A percentile compares a stretch with the other conserved stretches of the same genome.
phyloP scores from a whole-genome alignment of 30 jellyfish, hydroid and myxozoan genomes.

The Cassiopea xamachana region DNA sequence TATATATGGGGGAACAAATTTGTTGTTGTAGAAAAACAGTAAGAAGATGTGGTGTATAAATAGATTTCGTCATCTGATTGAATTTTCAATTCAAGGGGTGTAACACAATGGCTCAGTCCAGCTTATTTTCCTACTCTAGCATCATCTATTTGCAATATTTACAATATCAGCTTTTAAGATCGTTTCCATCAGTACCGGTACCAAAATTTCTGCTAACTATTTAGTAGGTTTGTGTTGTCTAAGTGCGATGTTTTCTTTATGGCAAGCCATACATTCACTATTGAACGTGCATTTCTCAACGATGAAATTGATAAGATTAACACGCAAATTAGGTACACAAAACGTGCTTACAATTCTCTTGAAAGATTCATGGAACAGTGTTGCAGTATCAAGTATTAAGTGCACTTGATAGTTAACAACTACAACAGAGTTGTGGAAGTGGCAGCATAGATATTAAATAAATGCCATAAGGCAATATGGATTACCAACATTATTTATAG shows the following conservation, averaged over 20 bases:
- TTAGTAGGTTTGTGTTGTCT: no score
- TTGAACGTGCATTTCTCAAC: no score
- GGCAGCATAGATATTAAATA: slow-evolving; percentile 40
- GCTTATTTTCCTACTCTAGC: not conserved
- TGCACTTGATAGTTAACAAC: slow-evolving; percentile 11
- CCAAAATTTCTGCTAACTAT: no score
- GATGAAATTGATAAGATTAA: no score
- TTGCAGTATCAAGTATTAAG: no score
- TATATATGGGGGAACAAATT: not conserved
- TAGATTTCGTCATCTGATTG: not conserved
- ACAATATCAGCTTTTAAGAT: not conserved
- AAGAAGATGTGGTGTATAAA: not conserved
- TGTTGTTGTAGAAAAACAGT: not conserved
- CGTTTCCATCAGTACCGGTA: not conserved
- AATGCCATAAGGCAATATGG: slow-evolving; percentile 41
- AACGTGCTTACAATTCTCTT: slow-evolving; percentile 32
- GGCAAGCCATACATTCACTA: no score
- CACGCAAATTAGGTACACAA: no score
- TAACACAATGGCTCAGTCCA: not conserved
- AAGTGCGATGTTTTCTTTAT: no score
- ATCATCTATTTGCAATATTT: not conserved
- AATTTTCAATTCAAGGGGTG: not conserved
- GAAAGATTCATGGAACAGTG: not conserved
- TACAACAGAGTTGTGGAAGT: slow-evolving; percentile 35
- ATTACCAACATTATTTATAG: slow-evolving; percentile 25